Evolutionary conservation across 1,140 invertebrate genomes (phyloP).

Genomic region (Colletes gigas): DNA sequence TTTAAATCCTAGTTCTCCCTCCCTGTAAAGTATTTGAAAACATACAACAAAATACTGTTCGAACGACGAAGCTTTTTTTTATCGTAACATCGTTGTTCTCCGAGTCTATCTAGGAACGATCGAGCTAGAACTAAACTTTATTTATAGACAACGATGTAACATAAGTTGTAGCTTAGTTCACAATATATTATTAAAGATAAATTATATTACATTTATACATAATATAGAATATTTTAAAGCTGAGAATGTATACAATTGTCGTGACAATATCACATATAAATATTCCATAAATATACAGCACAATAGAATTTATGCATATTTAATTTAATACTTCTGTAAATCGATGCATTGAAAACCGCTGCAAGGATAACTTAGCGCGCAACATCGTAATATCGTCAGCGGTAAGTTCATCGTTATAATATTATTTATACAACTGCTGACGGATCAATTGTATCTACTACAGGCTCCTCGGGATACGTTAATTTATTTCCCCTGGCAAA

Average conservation of each 20-base stretch:
- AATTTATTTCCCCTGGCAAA: constrained; percentile 73
- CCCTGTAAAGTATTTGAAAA: background rate
- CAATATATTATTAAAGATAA: background rate
- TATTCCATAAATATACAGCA: background rate
- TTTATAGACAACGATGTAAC: background rate
- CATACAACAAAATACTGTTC: too few relatives aligned
- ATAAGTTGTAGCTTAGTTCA: background rate
- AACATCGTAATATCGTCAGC: background rate
- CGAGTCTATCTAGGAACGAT: background rate
- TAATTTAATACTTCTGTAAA: background rate
- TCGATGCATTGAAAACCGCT: background rate
- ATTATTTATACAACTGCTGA: background rate
- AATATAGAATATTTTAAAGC: background rate
- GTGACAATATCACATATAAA: background rate
- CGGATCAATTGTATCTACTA: background rate
- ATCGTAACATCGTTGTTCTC: background rate
- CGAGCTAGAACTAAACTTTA: background rate
- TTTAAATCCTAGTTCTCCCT: constrained; percentile 30
- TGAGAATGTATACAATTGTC: background rate
- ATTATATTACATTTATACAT: background rate
- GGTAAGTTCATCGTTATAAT: background rate
- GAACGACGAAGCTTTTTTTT: background rate
- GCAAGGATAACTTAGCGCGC: background rate
- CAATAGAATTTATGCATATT: background rate
- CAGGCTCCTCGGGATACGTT: background rate